Evolutionary conservation across 2,113 vertebrate genomes (phyloP).

Genomic region (Dromas ardeola): DNA sequence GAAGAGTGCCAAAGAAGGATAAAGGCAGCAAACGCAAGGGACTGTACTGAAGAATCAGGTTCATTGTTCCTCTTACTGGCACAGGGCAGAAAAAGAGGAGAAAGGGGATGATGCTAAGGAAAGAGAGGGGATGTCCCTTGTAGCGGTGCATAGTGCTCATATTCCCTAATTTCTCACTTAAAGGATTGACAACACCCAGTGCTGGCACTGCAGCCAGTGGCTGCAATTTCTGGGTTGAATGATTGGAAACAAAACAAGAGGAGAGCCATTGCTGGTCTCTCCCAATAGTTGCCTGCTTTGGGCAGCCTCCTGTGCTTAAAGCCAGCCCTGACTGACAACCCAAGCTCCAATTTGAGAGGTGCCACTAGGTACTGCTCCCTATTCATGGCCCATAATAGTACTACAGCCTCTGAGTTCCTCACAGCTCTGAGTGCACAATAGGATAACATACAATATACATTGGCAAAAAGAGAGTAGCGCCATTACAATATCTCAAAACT

Average conservation of each 20-base stretch:
- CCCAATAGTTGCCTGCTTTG: neutral
- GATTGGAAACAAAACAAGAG: neutral
- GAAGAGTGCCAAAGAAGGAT: neutral
- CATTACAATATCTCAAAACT: neutral
- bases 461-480: neutral
- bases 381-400: neutral
- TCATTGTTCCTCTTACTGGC: neutral
- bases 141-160: neutral
- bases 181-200: neutral
- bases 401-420: accelerated
- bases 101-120: neutral
- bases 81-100: neutral
- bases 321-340: neutral
- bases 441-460: neutral
- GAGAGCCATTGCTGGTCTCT: neutral
- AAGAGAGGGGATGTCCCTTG: neutral
- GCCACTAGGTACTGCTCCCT: neutral
- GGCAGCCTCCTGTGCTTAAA: neutral
- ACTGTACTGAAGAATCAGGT: neutral
- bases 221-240: neutral
- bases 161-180: neutral
- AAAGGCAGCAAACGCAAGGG: accelerated
- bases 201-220: neutral
- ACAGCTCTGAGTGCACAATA: neutral
- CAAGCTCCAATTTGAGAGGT: neutral